Base-by-base conservation (phyloP, 2,797 vertebrate species). In the Oreortyx pictus region DNA sequence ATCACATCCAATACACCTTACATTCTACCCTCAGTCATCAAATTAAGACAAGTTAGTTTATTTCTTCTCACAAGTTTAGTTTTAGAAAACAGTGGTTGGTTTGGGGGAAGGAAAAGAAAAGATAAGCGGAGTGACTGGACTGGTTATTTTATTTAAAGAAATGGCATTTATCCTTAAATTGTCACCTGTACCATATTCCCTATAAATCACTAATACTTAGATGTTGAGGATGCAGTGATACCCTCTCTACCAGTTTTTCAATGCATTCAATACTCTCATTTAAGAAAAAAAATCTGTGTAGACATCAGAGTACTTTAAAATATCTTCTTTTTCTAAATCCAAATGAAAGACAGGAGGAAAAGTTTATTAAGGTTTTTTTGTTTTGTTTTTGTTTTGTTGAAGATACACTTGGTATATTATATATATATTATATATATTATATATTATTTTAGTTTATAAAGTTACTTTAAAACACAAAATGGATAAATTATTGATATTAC, bases 1-100 rank as follows among this genome's bases (percentile, higher is more conserved):
- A 62, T 14, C 47, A 12, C 4, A 25, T 13, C 44, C 14, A 1
- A 0, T 24, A 18, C 7, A 18, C 33, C 4, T 76, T 33, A 31
- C 6, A 6, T 57, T 5, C 31, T 33, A 24, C 2, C 47, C 6
- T 3, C 44, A 49, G 3, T 70, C 9, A 41, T 39, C 17, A n/a
- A 39, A 39, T 47, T 61, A 20, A 52, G 31, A 57, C 7, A 37
- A 24, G 61, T 37, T 19, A 22, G 2, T 54, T 74, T 71, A 62
- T 5, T 14, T 81, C 24, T 62, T 77, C 27, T 4, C 9, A 4
- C 1, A 10, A 15, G 1, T 5, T 73, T 39, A 67, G 6, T 49
- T 82, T 61, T 18, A 10, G 44, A 18, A 22, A 35, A 20, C 24
- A 35, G 5, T 39, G 6, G 6, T 35, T 44, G 33, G 0, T 72